Evolutionary conservation across 1,140 invertebrate species (phyloP).

Genomic region (Caenorhabditis elegans): WBcel235 BX284603.4:3846501-3847000

Average conservation of each 20-base stretch:
- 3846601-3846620: neutral
- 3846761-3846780: neutral
- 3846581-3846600: neutral
- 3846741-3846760: neutral
- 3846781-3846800: neutral
- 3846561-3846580: neutral
- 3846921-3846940: neutral
- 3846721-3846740: neutral
- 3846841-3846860: neutral
- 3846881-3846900: no score
- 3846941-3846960: neutral
- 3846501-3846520: neutral
- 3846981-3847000: no score
- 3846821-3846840: no score
- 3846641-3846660: neutral
- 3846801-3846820: no score
- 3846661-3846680: neutral
- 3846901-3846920: no score
- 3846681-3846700: neutral
- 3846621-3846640: neutral
- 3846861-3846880: neutral
- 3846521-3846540: no score
- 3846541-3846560: no score
- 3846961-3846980: no score
- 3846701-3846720: neutral